Base-by-base conservation (phyloP, 1,140 invertebrate genomes). In the Phymastichus coffea region DNA sequence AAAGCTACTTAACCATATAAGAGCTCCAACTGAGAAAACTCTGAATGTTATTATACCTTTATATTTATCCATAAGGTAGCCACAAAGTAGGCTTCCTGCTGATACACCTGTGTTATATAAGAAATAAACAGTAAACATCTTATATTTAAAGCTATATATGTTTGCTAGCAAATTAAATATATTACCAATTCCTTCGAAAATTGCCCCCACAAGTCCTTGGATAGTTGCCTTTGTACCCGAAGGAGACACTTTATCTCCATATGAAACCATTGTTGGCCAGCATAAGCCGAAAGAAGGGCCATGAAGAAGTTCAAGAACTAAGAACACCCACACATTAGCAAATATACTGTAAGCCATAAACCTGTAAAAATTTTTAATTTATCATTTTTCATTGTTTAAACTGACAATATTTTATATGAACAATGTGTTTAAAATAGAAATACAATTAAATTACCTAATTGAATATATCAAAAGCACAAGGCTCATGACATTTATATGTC, bases 221-320 rank as follows among this genome's bases (percentile, higher is more conserved):
- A 94, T 86, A 20, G 93, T 95, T 2, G 91, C 89, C 74, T 92
- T 89, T 1, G 89, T 91, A 10, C 93, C 93, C 1, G 86, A 82
- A n/a, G 93, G 91, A 4, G 93, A 87, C 2, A 94, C 85, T 64
- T 89, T 86, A 71, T 88, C 92, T 1, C 92, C 92, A 77, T 95
- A 96, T 0, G 90, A 91, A 8, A 92, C 87, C 87, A 95, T 93
- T 8, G 92, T 88, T 0, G 93, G 86, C 80, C 93, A 97, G 71
- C 92, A 92, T 57, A 97, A 81, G 10, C 94, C 93, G 72, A 92
- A 92, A 0, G 93, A 93, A 8, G 95, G 78, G 14, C 93, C 93
- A 78, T 96, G 92, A 7, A 93, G 77, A 53, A 94, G 72, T 77
- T 97, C 94, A 26, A 97, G 85, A 2, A 92, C 87, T 52, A 97